phyloP scores from a whole-genome alignment of 2,113 vertebrate genomes.

The Neolamprologus longior region DNA sequence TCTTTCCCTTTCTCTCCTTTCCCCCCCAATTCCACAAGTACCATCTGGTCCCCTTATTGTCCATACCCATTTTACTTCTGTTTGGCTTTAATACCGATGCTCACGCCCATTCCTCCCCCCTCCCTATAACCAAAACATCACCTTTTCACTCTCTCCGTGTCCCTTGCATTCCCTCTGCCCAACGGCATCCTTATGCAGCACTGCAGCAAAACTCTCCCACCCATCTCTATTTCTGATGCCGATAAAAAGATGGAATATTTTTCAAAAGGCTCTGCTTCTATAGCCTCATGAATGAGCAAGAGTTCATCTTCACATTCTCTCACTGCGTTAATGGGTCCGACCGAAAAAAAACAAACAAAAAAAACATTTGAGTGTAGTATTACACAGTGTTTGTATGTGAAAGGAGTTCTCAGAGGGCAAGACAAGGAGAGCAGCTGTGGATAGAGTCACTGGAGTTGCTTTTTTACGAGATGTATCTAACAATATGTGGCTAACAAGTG shows the following conservation, averaged over 20 bases:
- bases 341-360: background rate
- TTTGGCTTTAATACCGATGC: conserved; percentile 19
- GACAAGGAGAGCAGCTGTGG: background rate
- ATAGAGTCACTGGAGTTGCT: background rate
- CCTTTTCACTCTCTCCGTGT: background rate
- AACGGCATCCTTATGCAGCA: conserved; percentile 20
- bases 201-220: conserved; percentile 34
- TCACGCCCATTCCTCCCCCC: background rate
- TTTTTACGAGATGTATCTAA: background rate
- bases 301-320: background rate
- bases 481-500: background rate
- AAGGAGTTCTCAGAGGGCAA: background rate
- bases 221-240: conserved; percentile 10
- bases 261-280: conserved; percentile 40
- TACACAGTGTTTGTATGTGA: background rate
- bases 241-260: conserved; percentile 37
- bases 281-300: conserved; percentile 2
- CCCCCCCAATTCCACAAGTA: background rate
- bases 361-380: background rate
- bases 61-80: conserved; percentile 6
- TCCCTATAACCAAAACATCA: background rate
- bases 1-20: background rate
- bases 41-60: conserved; percentile 29
- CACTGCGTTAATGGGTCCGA: background rate
- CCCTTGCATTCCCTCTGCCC: background rate